Evolutionary conservation across 1,140 invertebrate species (phyloP).

Genomic region (Condylostylus longicornis): DNA sequence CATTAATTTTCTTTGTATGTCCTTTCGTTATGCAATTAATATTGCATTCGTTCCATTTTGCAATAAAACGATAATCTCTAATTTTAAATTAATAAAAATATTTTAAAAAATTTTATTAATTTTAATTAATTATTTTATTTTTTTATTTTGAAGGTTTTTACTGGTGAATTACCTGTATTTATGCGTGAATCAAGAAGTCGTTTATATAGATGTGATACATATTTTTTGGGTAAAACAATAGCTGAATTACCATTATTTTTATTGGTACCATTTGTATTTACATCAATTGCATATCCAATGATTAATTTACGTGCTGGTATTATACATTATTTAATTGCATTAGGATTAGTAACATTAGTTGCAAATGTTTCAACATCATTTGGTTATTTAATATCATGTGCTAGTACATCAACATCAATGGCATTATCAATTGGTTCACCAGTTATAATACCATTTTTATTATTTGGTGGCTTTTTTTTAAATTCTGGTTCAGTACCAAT

Average conservation of each 20-base stretch:
- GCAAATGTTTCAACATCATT: constrained; percentile 85
- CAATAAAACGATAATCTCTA: background rate
- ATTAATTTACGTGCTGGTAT: constrained; percentile 62
- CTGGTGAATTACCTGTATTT: constrained; percentile 80
- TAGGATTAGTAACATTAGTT: constrained; percentile 61
- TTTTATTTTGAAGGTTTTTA: constrained; percentile 61
- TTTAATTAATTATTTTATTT: constrained; percentile 1
- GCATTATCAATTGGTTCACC: constrained; percentile 80
- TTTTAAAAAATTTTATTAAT: background rate
- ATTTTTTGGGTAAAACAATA: constrained; percentile 82
- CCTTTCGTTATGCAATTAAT: too few relatives aligned
- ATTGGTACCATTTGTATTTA: constrained; percentile 69
- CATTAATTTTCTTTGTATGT: too few relatives aligned
- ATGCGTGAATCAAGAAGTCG: constrained; percentile 80
- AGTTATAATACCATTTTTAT: constrained; percentile 77
- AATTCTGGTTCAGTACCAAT: constrained; percentile 77
- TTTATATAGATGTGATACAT: constrained; percentile 84
- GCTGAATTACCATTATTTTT: constrained; percentile 75
- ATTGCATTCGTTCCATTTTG: too few relatives aligned
- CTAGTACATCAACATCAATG: constrained; percentile 63
- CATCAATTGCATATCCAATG: constrained; percentile 72
- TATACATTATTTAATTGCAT: constrained; percentile 57
- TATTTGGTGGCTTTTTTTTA: constrained; percentile 92
- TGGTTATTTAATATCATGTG: constrained; percentile 84
- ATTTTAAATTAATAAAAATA: constrained; percentile 1